Base-by-base conservation (phyloP, 2,888 invertebrate species). In the Aleiodes alternator region DNA sequence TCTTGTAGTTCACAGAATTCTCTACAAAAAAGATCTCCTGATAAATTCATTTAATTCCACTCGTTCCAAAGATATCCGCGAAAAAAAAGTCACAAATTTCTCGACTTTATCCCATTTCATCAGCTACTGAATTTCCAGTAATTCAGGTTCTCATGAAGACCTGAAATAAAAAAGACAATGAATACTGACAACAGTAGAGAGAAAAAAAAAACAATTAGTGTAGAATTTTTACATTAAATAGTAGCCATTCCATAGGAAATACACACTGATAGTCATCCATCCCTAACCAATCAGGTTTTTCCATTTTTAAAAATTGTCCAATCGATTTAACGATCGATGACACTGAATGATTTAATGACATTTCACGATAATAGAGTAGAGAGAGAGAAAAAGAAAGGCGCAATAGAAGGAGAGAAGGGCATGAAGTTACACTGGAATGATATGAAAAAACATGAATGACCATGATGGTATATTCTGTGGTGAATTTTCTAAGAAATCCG, bases 221-320 rank as follows among this genome's bases (percentile, higher is more conserved):
- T 80, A 78, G 80, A 79, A 76, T 75, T 81, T 82, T 84, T 81
- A 81, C 57, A 79, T 83, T 81, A 81, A 82, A 84, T 84, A 85
- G 84, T 87, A 87, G 86, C 78, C 87, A 87, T 87, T 86, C 86
- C 85, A 86, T 85, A 86, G 82, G 76, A 82, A 84, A 79, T 83
- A 82, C 75, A 82, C 79, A 81, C 80, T 78, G 81, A 80, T 86
- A 86, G 84, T 86, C 84, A 86, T 83, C 83, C 84, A 85, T 81
- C 83, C 43, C 43, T 84, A 82, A 81, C 84, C 83, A 79, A 71
- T 79, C 76, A 64, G 64, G 64, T 64, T 64, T 64, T 11, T 43
- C 64, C 43, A 43, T 43, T 43, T 43, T 43, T 43, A 1, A 43
- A 43, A 43, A 43, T 43, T 76, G 73, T 79, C 73, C 0, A 38